phyloP scores from a whole-genome alignment of 2,113 vertebrate genomes.

The Tinamus guttatus region DNA sequence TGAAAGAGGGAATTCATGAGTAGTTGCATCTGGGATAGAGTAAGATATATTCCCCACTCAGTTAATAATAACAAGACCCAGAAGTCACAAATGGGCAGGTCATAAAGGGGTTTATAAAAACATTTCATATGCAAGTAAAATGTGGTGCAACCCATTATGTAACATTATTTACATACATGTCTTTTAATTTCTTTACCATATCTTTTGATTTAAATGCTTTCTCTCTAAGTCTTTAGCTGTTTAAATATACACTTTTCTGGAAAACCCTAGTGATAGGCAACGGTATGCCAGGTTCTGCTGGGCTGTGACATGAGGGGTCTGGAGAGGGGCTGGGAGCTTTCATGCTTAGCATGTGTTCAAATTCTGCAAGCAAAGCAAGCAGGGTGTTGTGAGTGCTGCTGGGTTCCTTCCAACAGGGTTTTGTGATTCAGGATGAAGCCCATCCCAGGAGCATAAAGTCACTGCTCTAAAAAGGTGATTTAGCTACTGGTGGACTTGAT shows the following conservation, averaged over 20 bases:
- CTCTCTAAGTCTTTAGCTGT: not conserved
- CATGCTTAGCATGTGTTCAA: not conserved
- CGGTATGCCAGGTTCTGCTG: not conserved
- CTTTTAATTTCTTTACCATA: constrained; percentile 15
- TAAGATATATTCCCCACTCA: constrained; percentile 15
- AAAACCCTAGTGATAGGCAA: not conserved
- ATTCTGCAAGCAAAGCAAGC: not conserved
- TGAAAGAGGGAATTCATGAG: constrained; percentile 50
- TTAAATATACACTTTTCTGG: not conserved
- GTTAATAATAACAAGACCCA: constrained; percentile 53
- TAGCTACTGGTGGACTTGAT: too few relatives aligned
- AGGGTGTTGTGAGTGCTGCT: not conserved
- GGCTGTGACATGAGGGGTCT: not conserved
- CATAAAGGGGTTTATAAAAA: constrained; percentile 55
- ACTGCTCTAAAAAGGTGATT: not conserved
- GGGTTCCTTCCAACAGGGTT: not conserved
- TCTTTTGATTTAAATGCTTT: constrained; percentile 1
- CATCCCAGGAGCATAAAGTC: not conserved
- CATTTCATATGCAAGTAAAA: constrained; percentile 40
- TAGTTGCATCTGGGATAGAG: constrained; percentile 28
- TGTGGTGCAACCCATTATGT: not conserved
- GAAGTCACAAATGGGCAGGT: constrained; percentile 25
- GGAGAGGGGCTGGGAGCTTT: not conserved
- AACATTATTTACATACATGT: not conserved
- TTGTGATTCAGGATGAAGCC: not conserved